Percentiles rank a stretch among this genome's conserved stretches.
These are phyloP conservation scores for Atrina japonica DNA, from an alignment of 2,888 invertebrate genomes.

Conservation along the genomic window DNA sequence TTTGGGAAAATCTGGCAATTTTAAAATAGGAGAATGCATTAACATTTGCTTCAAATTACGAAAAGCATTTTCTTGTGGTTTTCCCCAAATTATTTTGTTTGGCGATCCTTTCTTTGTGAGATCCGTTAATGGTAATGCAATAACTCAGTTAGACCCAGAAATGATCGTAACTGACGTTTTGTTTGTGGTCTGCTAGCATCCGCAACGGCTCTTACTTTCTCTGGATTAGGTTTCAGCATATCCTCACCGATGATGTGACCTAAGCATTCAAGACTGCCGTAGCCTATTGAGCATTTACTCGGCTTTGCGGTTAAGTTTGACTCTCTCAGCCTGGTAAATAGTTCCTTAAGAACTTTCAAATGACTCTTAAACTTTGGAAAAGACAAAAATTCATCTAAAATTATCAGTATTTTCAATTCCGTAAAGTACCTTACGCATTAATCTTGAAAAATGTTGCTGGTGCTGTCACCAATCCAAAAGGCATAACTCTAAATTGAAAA, in stretches of 20 bases:
- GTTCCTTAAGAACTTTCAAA: slow-evolving; percentile 5
- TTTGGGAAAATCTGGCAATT: no score
- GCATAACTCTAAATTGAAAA: slow-evolving; percentile 5
- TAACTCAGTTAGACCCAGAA: slow-evolving; percentile 47
- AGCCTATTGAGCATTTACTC: slow-evolving; percentile 22
- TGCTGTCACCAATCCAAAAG: no score
- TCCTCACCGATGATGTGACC: slow-evolving; percentile 33
- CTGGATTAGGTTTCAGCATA: slow-evolving; percentile 15
- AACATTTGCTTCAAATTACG: slow-evolving; percentile 54
- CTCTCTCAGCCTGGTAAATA: slow-evolving; percentile 36
- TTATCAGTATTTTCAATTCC: slow-evolving; percentile 40
- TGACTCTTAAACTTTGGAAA: no score
- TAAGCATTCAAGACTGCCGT: slow-evolving; percentile 27
- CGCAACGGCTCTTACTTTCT: no score
- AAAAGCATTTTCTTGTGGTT: no score
- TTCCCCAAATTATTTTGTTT: no score
- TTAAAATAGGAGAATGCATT: no score
- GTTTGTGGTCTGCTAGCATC: slow-evolving; percentile 38
- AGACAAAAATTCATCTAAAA: no score
- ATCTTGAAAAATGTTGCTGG: no score
- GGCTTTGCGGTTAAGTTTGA: slow-evolving; percentile 36
- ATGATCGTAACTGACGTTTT: slow-evolving; percentile 39
- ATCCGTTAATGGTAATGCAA: slow-evolving; percentile 49
- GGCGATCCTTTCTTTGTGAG: no score
- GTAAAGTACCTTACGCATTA: slow-evolving; percentile 23